Evolutionary conservation across 2,113 vertebrate genomes (phyloP), one percentile per base, ranked within the genome.

Genomic region (Nestor notabilis): DNA sequence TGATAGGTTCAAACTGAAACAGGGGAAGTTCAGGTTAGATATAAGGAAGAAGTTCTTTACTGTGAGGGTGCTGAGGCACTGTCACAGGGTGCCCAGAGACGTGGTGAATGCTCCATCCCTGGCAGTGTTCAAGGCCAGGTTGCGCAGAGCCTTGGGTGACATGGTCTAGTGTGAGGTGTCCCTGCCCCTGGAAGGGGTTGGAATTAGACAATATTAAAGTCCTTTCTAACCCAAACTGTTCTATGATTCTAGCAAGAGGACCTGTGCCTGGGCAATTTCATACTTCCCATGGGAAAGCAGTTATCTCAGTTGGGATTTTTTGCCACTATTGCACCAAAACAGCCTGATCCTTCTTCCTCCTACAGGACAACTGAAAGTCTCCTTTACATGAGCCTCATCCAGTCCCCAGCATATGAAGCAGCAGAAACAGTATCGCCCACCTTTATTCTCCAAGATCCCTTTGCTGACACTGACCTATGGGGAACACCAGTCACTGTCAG

Each of bases 401-500:
- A 58, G 17, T 8, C 12, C 63, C 27, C 39, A 24, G 6, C 23
- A 43, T 12, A 20, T 83, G 55, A 20, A 86, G 28, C 39, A 64
- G 16, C 39, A 70, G 66, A 44, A 83, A 41, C 15, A 35, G 9
- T 16, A 29, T 25, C 31, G 29, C 11, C 20, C 18, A 11, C 9
- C 15, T 64, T 15, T 47, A 5, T 50, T 24, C 61, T 49, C 43
- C 28, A 18, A 71, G 65, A 61, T 37, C 21, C 37, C 7, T 16
- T 56, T 18, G 68, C 29, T 33, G 72, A 13, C 21, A 7, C 13
- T 63, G 9, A 29, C 29, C 61, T 53, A 20, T 1, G 16, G 58
- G 28, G 43, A 4, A 17, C n/a, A 3, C 13, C 0, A 0, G 33
- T 16, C 41, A 4, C 75, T 17, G 28, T 1, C 50, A 52, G 53